Evolutionary conservation across 2,888 invertebrate species (phyloP), one percentile per base, ranked within the genome.

Genomic region (Beris chalybata): DNA sequence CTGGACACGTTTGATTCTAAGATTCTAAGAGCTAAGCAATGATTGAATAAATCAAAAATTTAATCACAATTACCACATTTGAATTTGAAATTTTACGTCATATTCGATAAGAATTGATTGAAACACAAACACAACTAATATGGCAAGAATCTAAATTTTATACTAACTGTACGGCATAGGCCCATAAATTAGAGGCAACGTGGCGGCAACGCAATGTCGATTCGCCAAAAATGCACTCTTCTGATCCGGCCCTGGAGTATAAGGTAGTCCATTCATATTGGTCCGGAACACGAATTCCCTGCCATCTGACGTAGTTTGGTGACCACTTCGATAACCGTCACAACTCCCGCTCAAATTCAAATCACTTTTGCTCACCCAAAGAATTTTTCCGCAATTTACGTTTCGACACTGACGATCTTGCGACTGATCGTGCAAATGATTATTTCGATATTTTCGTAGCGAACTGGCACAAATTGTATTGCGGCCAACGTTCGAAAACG

Each of bases 141-240:
- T n/a, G 3, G 12, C 30, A 13, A 69, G 58, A 55, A 13, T 13
- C n/a, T 12, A 55, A 12, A 44, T 9, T 48, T 66, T 70, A 75
- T 85, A 90, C 90, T 88, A 85, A 90, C 90, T 90, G 82, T 89
- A 89, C 67, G 89, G 89, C 72, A 86, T 83, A 72, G 89, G 89
- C 71, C 89, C 89, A 78, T 90, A 91, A 72, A 92, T 85, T 77
- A 89, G 85, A 69, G 91, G 89, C 80, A 89, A 85, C 76, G 86
- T 84, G 72, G 85, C 76, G 55, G 75, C 76, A 56, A 79, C 77
- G 53, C 79, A 78, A 71, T 74, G 75, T 66, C 76, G 77, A 73
- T 80, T 79, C 66, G 79, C 79, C 70, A 79, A 72, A 68, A 74
- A 79, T 3, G 77, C 75, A 53, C 74, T 78, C 5, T 76, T 70